phyloP scores from a whole-genome alignment of 1,140 invertebrate genomes.

The Globodera ellingtonae region DNA sequence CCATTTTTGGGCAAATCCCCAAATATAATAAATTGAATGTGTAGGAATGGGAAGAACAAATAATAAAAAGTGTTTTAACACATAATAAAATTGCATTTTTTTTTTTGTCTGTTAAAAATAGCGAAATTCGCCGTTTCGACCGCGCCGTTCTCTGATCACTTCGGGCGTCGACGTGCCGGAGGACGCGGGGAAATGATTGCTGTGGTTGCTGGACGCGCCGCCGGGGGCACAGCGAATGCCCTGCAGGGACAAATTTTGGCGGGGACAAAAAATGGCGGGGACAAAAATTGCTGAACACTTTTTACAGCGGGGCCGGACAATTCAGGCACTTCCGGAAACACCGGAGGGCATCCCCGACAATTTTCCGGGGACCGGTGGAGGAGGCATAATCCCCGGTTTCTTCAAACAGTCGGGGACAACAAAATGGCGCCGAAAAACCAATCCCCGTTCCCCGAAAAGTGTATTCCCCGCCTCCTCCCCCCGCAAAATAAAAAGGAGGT shows the following conservation, averaged over 20 bases:
- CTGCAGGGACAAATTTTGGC: background rate
- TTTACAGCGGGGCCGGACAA: background rate
- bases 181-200: background rate
- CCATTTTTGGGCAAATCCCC: too few species aligned
- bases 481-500: too few species aligned
- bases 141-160: slow-evolving; percentile 73
- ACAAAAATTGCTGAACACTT: background rate
- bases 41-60: too few species aligned
- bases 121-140: slow-evolving; percentile 92
- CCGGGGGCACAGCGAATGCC: background rate
- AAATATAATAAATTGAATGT: too few species aligned
- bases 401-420: too few species aligned
- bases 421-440: too few species aligned
- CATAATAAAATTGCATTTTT: background rate
- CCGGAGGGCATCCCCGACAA: background rate
- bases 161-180: slow-evolving; percentile 57
- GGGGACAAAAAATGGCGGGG: too few species aligned
- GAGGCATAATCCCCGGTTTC: too few species aligned
- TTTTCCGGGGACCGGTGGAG: background rate
- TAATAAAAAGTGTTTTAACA: background rate
- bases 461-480: too few species aligned
- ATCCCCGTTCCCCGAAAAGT: too few species aligned
- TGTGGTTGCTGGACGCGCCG: background rate
- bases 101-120: slow-evolving; percentile 75
- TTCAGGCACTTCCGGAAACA: background rate